Percentiles rank a stretch among this genome's conserved stretches.
Conservation (phyloP, 1,140 invertebrate genomes). For the Chionoecetes opilio region DNA sequence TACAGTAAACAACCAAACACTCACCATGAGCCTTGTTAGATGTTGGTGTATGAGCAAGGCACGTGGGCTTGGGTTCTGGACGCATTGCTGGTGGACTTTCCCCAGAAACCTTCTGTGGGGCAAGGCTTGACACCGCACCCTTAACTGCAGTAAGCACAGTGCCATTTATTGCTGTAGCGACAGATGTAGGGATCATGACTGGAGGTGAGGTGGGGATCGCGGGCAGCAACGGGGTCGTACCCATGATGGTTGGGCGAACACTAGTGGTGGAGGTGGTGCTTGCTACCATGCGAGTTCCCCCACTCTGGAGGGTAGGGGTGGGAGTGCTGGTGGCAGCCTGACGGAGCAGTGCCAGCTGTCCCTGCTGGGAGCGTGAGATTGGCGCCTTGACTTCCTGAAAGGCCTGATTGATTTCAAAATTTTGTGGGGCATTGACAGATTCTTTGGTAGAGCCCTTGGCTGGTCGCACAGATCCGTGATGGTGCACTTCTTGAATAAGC, state of each 20-base stretch:
- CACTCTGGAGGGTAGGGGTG: conserved; percentile 44
- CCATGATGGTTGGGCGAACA: conserved; percentile 56
- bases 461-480: conserved; percentile 48
- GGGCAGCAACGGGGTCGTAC: conserved; percentile 38
- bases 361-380: conserved; percentile 75
- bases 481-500: conserved; percentile 77
- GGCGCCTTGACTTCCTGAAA: conserved; percentile 78
- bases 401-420: conserved; percentile 80
- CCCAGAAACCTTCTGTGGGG: conserved; percentile 46
- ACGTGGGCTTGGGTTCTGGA: not conserved
- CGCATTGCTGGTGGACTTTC: conserved; percentile 30
- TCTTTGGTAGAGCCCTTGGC: conserved; percentile 56
- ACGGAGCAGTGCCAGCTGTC: conserved; percentile 67
- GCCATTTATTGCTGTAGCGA: conserved; percentile 50
- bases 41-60: not conserved
- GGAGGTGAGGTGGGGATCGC: conserved; percentile 36
- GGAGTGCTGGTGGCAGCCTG: conserved; percentile 53
- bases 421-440: conserved; percentile 66
- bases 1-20: not conserved
- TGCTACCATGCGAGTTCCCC: not conserved
- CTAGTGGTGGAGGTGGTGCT: conserved; percentile 18
- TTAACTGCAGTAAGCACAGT: conserved; percentile 64
- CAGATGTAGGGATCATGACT: conserved; percentile 22
- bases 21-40: conserved; percentile 64
- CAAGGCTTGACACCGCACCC: conserved; percentile 39